Evolutionary conservation across 1,140 invertebrate species (phyloP).

Genomic region (Parapsyche elsis): DNA sequence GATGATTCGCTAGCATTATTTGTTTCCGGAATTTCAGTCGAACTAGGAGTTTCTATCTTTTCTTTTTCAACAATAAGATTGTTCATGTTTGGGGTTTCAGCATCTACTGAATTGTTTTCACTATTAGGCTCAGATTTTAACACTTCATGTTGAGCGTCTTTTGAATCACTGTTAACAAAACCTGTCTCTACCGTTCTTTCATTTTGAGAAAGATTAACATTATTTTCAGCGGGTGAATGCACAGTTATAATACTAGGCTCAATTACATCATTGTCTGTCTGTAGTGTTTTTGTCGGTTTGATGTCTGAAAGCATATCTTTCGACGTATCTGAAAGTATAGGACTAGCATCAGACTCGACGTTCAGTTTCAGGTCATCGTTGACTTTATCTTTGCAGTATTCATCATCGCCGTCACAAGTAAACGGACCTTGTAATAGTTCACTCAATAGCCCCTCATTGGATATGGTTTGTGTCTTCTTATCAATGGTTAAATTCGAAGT

Average conservation of each 20-base stretch:
- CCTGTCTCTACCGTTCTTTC: not conserved
- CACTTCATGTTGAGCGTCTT: conserved; percentile 41
- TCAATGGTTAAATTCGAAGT: conserved; percentile 66
- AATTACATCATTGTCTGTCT: conserved; percentile 41
- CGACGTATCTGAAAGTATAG: conserved; percentile 35
- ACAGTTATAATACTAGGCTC: conserved; percentile 50
- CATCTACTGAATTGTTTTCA: not conserved
- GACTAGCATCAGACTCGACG: conserved; percentile 20
- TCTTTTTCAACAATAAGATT: conserved; percentile 10
- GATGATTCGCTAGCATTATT: conserved; percentile 54
- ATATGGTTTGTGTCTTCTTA: conserved; percentile 51
- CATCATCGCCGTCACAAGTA: conserved; percentile 42
- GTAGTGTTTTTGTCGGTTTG: conserved; percentile 61
- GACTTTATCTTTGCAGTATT: conserved; percentile 43
- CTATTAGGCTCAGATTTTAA: conserved; percentile 42
- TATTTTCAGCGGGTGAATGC: conserved; percentile 7
- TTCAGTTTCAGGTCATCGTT: conserved; percentile 30
- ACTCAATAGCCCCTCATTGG: conserved; percentile 33
- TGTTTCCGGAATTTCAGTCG: not conserved
- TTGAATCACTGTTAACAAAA: not conserved
- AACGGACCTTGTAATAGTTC: conserved; percentile 52
- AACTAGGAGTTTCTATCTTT: not conserved
- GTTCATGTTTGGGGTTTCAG: not conserved
- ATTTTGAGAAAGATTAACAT: conserved; percentile 14
- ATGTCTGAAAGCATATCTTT: conserved; percentile 55